phyloP scores from a whole-genome alignment of 2,113 vertebrate species.

The Pelmatolapia mariae region DNA sequence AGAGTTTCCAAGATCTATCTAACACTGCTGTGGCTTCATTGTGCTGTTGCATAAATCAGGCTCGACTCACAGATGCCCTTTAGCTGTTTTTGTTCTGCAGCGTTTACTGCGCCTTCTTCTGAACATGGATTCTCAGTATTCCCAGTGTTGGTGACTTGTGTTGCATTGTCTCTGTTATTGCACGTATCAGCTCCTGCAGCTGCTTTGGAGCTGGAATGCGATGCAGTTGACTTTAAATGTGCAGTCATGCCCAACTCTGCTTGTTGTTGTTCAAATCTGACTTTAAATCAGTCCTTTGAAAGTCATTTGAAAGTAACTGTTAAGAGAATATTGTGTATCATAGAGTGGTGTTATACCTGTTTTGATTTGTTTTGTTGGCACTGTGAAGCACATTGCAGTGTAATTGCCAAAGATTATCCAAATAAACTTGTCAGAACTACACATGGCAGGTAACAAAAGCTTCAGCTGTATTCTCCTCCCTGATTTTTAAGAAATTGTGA shows the following conservation, averaged over 20 bases:
- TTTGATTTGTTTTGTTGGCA: background rate
- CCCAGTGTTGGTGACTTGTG: background rate
- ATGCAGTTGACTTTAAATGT: background rate
- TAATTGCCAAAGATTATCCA: background rate
- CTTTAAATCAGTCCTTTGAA: rapidly evolving
- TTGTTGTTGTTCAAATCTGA: background rate
- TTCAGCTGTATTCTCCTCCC: background rate
- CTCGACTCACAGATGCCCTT: background rate
- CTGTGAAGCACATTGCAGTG: background rate
- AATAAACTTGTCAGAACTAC: background rate
- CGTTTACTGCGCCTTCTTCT: background rate
- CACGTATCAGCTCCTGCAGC: background rate
- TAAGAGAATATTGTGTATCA: background rate
- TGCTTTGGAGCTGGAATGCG: background rate
- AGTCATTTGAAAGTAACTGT: background rate
- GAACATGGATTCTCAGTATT: background rate
- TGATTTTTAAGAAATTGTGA: background rate
- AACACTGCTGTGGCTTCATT: background rate
- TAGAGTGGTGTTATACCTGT: background rate
- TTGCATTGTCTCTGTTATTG: background rate
- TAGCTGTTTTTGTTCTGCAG: constrained; percentile 22
- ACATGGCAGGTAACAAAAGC: background rate
- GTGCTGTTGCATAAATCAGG: background rate
- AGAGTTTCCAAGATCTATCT: background rate
- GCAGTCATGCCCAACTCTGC: rapidly evolving